Percentiles rank a stretch among this genome's conserved stretches.
These are phyloP conservation scores for Zygogramma bicolorata DNA, from an alignment of 2,888 invertebrate species.

Conservation along the genomic window DNA sequence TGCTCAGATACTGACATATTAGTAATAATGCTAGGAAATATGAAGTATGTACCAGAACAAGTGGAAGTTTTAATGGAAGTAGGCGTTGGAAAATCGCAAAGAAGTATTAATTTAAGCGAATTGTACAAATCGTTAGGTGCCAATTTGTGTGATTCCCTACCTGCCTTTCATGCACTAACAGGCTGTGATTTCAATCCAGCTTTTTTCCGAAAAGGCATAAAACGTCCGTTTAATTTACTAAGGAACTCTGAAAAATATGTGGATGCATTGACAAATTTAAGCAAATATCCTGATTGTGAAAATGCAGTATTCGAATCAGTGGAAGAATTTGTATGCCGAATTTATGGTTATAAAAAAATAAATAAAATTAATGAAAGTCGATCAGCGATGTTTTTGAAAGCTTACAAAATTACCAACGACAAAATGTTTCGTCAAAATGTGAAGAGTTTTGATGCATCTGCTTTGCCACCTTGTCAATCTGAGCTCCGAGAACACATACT, in stretches of 20 bases:
- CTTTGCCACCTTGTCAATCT: background rate
- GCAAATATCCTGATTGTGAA: background rate
- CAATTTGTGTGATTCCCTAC: too few species aligned
- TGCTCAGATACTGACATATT: slow-evolving; percentile 20
- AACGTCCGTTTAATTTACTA: background rate
- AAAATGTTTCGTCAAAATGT: background rate
- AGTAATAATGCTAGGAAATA: slow-evolving; percentile 13
- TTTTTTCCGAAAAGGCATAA: background rate
- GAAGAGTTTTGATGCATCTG: background rate
- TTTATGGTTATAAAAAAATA: background rate
- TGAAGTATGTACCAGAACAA: background rate
- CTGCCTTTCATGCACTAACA: background rate
- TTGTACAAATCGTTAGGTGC: slow-evolving; percentile 3
- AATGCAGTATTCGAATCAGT: background rate
- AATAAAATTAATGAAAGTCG: background rate
- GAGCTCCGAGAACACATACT: too few species aligned
- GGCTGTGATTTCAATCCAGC: background rate
- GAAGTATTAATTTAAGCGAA: slow-evolving; percentile 16
- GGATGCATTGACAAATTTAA: background rate
- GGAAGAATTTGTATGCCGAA: background rate
- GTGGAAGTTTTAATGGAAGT: background rate
- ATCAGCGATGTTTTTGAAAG: background rate
- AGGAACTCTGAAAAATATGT: background rate
- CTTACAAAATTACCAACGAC: background rate
- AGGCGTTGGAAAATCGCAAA: slow-evolving; percentile 21